These are phyloP conservation scores for Nasonovia ribisnigri DNA, from an alignment of 2,888 invertebrate genomes.

Conservation along the genomic window DNA sequence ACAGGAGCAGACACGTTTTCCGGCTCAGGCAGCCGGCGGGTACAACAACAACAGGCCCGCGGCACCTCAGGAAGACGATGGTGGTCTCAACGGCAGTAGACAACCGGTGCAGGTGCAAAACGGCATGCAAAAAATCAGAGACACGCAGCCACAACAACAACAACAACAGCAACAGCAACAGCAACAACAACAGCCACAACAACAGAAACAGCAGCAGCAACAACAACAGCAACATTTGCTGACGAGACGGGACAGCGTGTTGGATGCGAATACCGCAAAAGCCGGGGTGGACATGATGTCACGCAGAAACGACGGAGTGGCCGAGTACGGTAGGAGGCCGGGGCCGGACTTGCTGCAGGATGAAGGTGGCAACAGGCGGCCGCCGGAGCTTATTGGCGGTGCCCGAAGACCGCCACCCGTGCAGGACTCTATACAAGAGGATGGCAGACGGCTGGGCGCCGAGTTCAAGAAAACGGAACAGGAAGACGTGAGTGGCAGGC, in stretches of 20 bases:
- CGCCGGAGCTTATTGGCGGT: not conserved
- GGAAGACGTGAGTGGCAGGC: not conserved
- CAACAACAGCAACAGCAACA: not conserved
- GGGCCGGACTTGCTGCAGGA: not conserved
- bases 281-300: not conserved
- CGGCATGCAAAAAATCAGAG: conserved; percentile 3
- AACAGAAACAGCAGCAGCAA: not conserved
- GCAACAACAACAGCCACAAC: not conserved
- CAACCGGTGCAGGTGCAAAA: not conserved
- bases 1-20: conserved; percentile 42
- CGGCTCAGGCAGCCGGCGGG: not conserved
- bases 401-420: not conserved
- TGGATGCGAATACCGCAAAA: not conserved
- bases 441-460: not conserved
- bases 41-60: conserved; percentile 10
- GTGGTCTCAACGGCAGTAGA: not conserved
- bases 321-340: conserved; percentile 18
- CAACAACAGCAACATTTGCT: not conserved
- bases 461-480: conserved; percentile 17
- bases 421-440: not conserved
- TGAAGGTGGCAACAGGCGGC: not conserved
- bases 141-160: not conserved
- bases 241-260: conserved; percentile 49
- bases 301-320: not conserved
- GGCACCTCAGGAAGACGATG: not conserved